Evolutionary conservation across 2,797 vertebrate genomes (phyloP).

Genomic region (Decapterus maruadsi): DNA sequence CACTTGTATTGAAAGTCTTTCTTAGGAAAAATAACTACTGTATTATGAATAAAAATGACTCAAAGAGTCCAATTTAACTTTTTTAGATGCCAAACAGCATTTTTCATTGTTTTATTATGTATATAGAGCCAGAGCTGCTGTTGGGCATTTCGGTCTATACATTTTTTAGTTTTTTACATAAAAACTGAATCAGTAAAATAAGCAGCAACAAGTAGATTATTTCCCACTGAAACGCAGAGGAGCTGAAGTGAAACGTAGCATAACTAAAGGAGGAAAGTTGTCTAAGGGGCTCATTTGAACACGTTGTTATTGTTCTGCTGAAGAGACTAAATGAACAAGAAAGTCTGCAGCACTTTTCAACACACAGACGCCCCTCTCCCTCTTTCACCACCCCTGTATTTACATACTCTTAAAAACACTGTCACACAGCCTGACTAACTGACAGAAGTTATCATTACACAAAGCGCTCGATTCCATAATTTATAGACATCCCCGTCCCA

Average conservation of each 20-base stretch:
- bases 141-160: neutral
- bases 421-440: slow-evolving; percentile 86
- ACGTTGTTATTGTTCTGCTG: slow-evolving; percentile 59
- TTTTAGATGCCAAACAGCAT: neutral
- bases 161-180: neutral
- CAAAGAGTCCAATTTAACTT: neutral
- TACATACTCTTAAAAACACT: slow-evolving; percentile 79
- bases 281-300: slow-evolving; percentile 32
- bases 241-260: accelerated
- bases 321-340: slow-evolving; percentile 54
- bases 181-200: neutral
- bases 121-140: neutral
- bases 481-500: slow-evolving; percentile 93
- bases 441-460: slow-evolving; percentile 94
- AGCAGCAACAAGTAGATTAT: neutral
- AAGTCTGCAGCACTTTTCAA: slow-evolving; percentile 69
- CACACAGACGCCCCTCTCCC: slow-evolving; percentile 69
- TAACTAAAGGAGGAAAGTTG: neutral
- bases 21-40: neutral
- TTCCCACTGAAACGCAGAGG: neutral
- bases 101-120: neutral
- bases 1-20: neutral
- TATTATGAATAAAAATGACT: neutral
- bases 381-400: slow-evolving; percentile 69
- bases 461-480: slow-evolving; percentile 93